Base-by-base conservation (phyloP, 2,888 invertebrate species). In the Marronus borbonicus region DNA sequence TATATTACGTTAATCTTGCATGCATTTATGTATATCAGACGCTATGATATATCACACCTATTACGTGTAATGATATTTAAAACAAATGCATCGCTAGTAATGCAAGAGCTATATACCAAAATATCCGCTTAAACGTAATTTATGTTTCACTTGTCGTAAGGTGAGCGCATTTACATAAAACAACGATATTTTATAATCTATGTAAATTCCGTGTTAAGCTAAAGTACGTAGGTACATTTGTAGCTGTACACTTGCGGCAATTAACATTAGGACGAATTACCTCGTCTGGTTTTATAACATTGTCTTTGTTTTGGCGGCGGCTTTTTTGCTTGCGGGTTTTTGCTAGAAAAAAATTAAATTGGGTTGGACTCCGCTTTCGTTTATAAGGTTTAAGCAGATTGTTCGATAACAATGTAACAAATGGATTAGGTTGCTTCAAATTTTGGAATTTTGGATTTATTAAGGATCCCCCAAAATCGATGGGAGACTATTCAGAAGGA, bases 61-160 rank as follows among this genome's bases (percentile, higher is more conserved):
- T 74, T 74, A 44, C 60, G 60, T 24, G 60, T 74, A 74, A 74
- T 74, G 72, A 74, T 74, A 74, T 62, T 74, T 74, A 74, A 74
- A 74, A 74, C 72, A 74, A 74, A 74, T 74, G 72, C 60, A 60
- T 74, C 60, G 49, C 60, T 60, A 60, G 58, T 74, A 74, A 74
- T 72, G 60, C 72, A 62, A 55, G 44, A 44, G 58, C 58, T 72
- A 72, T 66, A 66, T 62, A 62, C 66, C 49, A 49, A 64, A 66
- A 66, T 66, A 66, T 24, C 20, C 10, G 50, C 68, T 68, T 39
- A 50, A 50, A 49, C 50, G 49, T 74, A 62, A 74, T 74, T 74
- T 74, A 74, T 60, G 72, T 39, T 60, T 20, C 44, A 55, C 58
- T 60, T 62, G 39, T 72, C 58, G 39, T 74, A 74, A 74, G 39